Evolutionary conservation across 2,797 vertebrate genomes (phyloP).

Genomic region (Vireo griseus): DNA sequence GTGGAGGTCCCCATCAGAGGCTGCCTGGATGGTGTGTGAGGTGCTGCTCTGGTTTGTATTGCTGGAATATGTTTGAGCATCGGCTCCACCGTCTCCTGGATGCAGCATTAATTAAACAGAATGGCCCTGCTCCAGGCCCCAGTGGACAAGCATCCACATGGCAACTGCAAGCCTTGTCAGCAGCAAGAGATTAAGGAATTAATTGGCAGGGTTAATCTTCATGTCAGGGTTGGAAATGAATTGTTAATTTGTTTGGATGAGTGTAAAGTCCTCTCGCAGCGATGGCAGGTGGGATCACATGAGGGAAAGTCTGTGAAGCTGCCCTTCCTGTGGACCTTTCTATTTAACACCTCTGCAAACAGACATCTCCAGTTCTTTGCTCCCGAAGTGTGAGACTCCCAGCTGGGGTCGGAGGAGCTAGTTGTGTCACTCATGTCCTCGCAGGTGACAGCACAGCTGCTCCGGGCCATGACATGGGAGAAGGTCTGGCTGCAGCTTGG

Average conservation of each 20-base stretch:
- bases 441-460: not conserved
- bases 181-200: slow-evolving; percentile 57
- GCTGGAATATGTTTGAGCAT: not conserved
- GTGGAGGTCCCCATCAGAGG: not conserved
- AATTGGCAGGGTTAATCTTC: slow-evolving; percentile 67
- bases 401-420: accelerated
- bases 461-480: accelerated
- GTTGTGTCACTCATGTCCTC: not conserved
- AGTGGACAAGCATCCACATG: slow-evolving; percentile 14
- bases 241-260: slow-evolving; percentile 53
- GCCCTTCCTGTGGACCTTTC: not conserved
- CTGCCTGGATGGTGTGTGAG: not conserved
- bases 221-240: slow-evolving; percentile 37
- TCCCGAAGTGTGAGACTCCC: accelerated
- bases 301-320: not conserved
- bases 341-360: not conserved
- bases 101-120: slow-evolving; percentile 25
- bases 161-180: slow-evolving; percentile 42
- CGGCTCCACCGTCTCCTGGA: not conserved
- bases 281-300: slow-evolving; percentile 26
- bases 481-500: not conserved
- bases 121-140: slow-evolving; percentile 14
- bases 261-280: not conserved
- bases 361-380: not conserved
- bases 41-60: not conserved